Evolutionary conservation across 2,797 vertebrate species (phyloP).

Genomic region (Epinephelus awoara): DNA sequence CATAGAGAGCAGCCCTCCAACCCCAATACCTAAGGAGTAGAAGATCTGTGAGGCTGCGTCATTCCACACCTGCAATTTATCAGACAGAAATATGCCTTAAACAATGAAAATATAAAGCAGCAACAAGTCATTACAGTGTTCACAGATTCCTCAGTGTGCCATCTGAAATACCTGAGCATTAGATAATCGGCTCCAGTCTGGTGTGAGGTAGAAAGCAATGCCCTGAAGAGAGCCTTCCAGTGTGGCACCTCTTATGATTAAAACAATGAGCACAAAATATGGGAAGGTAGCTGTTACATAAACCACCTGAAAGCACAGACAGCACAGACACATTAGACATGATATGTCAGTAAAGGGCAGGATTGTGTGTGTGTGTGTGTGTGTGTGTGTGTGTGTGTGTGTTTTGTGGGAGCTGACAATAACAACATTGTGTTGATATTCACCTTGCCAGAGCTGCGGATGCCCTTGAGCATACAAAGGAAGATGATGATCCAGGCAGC

Average conservation of each 20-base stretch:
- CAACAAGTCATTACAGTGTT: not conserved
- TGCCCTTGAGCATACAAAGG: conserved; percentile 89
- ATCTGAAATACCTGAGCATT: conserved; percentile 85
- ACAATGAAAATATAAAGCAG: not conserved
- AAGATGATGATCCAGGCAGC: conserved; percentile 90
- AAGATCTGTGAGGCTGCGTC: conserved; percentile 91
- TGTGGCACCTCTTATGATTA: conserved; percentile 89
- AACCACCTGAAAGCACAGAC: conserved; percentile 82
- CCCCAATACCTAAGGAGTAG: conserved; percentile 90
- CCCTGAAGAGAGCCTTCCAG: conserved; percentile 89
- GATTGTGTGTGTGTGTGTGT: not conserved
- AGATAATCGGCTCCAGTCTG: conserved; percentile 84
- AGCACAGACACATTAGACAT: conserved; percentile 28
- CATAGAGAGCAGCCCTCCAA: conserved; percentile 90
- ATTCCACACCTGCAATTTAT: conserved; percentile 87
- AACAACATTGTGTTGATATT: conserved; percentile 32
- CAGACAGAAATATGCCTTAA: conserved; percentile 9
- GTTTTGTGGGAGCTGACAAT: conserved; percentile 23
- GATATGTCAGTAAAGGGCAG: not conserved
- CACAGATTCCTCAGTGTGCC: not conserved
- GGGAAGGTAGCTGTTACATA: conserved; percentile 91
- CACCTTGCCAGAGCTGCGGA: conserved; percentile 91
- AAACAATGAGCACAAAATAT: conserved; percentile 87
- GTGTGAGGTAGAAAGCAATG: conserved; percentile 88
- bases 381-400: not conserved